Percentiles rank a stretch among this genome's conserved stretches.
phyloP scores from a whole-genome alignment of 2,888 invertebrate genomes.

The Melinopterus prodromus region DNA sequence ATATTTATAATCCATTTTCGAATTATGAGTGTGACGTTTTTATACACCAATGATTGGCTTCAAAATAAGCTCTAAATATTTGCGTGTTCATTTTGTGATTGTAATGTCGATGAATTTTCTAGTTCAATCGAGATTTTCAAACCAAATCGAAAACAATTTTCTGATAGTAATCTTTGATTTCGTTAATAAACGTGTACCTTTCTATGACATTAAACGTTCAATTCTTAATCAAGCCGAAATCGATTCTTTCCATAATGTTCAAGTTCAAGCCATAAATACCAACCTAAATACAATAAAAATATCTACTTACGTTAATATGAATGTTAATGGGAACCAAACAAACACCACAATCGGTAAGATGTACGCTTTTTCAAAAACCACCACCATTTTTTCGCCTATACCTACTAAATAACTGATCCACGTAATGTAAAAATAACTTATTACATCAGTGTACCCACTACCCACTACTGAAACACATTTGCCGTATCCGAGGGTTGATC shows the following conservation, averaged over 20 bases:
- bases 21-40: too few relatives aligned
- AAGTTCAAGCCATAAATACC: not conserved
- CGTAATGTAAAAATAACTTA: not conserved
- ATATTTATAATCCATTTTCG: too few relatives aligned
- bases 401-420: not conserved
- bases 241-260: not conserved
- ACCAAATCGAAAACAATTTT: too few relatives aligned
- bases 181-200: too few relatives aligned
- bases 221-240: not conserved
- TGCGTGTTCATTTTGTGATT: too few relatives aligned
- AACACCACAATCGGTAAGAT: conserved; percentile 31
- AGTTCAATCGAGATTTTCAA: too few relatives aligned
- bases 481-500: not conserved
- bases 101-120: too few relatives aligned
- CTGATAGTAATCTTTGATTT: too few relatives aligned
- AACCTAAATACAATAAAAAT: not conserved
- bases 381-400: not conserved
- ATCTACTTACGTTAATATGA: conserved; percentile 39
- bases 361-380: conserved; percentile 11
- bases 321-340: conserved; percentile 37
- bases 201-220: too few relatives aligned
- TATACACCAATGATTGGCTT: too few relatives aligned
- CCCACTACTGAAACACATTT: not conserved
- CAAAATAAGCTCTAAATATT: too few relatives aligned
- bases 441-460: not conserved